Evolutionary conservation across 1,140 invertebrate genomes (phyloP).

Genomic region (Drosophila azteca): DNA sequence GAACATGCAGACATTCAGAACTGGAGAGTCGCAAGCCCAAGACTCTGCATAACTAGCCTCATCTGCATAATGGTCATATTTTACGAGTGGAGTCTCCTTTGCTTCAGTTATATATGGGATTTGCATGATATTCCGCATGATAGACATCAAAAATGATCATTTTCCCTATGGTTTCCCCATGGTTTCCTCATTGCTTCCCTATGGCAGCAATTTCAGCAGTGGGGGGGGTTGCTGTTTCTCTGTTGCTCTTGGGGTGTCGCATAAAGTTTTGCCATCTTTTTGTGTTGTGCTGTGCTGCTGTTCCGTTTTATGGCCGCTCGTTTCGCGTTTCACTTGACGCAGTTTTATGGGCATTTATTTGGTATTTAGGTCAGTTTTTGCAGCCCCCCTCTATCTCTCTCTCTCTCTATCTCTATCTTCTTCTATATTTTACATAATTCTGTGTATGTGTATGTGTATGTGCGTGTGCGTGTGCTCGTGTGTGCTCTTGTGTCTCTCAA

Average conservation of each 20-base stretch:
- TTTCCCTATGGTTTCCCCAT: constrained; percentile 19
- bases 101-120: constrained; percentile 8
- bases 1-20: neutral
- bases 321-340: constrained; percentile 39
- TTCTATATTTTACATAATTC: constrained; percentile 56
- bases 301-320: constrained; percentile 40
- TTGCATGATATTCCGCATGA: constrained; percentile 4
- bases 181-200: constrained; percentile 15
- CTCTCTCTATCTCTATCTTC: constrained; percentile 19
- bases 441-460: neutral
- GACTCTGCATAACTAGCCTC: constrained; percentile 47
- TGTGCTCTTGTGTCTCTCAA: constrained; percentile 16
- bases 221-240: neutral
- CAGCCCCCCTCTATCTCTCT: constrained; percentile 16
- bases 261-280: constrained; percentile 44
- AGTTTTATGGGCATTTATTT: constrained; percentile 78
- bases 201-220: neutral
- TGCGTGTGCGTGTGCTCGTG: constrained; percentile 14
- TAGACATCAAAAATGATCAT: constrained; percentile 56
- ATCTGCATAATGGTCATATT: constrained; percentile 54
- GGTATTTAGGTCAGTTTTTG: constrained; percentile 76
- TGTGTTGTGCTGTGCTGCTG: constrained; percentile 2
- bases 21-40: constrained; percentile 26
- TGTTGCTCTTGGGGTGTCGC: constrained; percentile 11
- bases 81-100: constrained; percentile 20